Evolutionary conservation across 37 sponge, comb jelly and placozoan genomes (phyloP).

Genomic region (Tethya wilhelma): DNA sequence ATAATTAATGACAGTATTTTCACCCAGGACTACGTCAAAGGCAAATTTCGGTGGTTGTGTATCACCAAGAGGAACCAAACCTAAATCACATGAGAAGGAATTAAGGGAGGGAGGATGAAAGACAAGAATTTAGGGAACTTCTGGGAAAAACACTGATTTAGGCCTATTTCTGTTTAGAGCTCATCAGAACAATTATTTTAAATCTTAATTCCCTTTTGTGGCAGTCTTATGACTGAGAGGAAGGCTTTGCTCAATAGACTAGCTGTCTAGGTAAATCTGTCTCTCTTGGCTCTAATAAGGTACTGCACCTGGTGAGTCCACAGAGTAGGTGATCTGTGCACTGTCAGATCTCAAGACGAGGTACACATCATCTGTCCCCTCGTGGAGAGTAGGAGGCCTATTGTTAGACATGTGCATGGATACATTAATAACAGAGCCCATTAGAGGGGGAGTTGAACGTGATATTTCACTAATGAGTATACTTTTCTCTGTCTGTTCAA

Average conservation of each 20-base stretch:
- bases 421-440: neutral
- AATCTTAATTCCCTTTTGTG: too few species aligned
- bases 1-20: constrained; percentile 56
- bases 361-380: constrained; percentile 5
- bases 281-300: too few species aligned
- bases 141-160: neutral
- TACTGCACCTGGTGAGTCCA: constrained; percentile 51
- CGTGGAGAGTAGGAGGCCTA: constrained; percentile 3
- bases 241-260: too few species aligned
- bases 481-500: too few species aligned
- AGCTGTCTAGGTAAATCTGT: too few species aligned
- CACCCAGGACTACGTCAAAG: constrained; percentile 55
- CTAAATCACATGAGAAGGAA: constrained; percentile 8
- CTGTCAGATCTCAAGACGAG: constrained; percentile 30
- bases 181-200: neutral
- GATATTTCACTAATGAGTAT: too few species aligned
- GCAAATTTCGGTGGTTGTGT: constrained; percentile 48
- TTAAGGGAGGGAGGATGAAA: neutral
- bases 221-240: too few species aligned
- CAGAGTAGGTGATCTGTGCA: constrained; percentile 25
- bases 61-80: constrained; percentile 45
- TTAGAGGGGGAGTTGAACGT: neutral
- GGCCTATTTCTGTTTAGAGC: neutral
- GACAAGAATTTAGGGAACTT: neutral
- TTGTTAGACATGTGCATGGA: neutral